Conservation (phyloP, 1,140 invertebrate genomes). For the Heliconius melpomene region DNA sequence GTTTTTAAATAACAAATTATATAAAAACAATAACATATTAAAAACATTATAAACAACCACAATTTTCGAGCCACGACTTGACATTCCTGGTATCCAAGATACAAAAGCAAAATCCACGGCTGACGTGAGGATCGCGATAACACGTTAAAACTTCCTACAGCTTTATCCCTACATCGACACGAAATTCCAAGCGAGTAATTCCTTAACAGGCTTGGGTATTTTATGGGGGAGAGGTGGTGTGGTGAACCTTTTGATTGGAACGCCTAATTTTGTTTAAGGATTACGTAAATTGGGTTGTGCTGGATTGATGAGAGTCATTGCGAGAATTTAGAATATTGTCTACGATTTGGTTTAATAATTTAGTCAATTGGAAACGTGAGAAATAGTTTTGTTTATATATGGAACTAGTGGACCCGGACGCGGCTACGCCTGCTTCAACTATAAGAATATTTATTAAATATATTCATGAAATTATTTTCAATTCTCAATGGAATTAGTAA, state of each 20-base stretch:
- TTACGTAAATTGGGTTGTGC: slow-evolving; percentile 14
- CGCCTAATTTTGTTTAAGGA: slow-evolving; percentile 23
- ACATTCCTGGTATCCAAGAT: slow-evolving; percentile 30
- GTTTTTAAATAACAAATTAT: too few relatives aligned
- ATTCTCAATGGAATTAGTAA: too few relatives aligned
- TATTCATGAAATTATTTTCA: too few relatives aligned
- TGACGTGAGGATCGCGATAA: slow-evolving; percentile 43
- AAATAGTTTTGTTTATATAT: too few relatives aligned
- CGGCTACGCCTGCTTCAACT: too few relatives aligned
- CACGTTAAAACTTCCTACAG: slow-evolving; percentile 40
- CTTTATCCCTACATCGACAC: slow-evolving; percentile 42
- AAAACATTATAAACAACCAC: not conserved
- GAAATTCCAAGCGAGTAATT: slow-evolving; percentile 36
- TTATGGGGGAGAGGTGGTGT: slow-evolving; percentile 35
- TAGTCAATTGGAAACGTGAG: too few relatives aligned
- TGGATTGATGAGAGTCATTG: not conserved
- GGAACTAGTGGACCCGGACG: too few relatives aligned
- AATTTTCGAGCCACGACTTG: not conserved
- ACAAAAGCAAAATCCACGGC: slow-evolving; percentile 40
- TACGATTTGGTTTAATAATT: too few relatives aligned
- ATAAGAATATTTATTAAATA: too few relatives aligned
- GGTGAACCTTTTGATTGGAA: slow-evolving; percentile 37
- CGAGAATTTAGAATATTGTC: not conserved
- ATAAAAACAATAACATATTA: too few relatives aligned
- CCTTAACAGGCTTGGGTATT: slow-evolving; percentile 33